These are phyloP conservation scores for Periplaneta americana DNA, from an alignment of 1,140 invertebrate genomes.

Conservation along the genomic window DNA sequence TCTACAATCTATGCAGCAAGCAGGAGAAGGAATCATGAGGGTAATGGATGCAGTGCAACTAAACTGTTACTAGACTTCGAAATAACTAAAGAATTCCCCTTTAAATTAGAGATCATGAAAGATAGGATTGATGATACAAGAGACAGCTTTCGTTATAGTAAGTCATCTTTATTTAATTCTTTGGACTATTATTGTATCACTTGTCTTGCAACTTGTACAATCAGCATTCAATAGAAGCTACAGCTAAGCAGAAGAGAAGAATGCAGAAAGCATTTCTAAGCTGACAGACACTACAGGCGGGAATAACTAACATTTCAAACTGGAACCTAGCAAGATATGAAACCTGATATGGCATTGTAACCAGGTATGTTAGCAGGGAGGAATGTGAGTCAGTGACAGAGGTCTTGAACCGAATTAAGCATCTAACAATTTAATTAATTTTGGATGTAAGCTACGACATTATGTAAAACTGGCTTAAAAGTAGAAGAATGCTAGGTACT, in stretches of 20 bases:
- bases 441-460: no score
- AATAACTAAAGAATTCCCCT: no score
- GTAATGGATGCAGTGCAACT: background rate
- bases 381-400: background rate
- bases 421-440: no score
- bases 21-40: background rate
- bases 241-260: background rate
- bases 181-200: background rate
- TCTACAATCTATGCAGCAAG: background rate
- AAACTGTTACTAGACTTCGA: no score
- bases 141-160: background rate
- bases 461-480: no score
- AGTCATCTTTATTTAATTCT: background rate
- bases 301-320: background rate
- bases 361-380: background rate
- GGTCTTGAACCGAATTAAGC: constrained; percentile 46
- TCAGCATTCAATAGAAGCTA: background rate
- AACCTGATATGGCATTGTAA: background rate
- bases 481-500: no score
- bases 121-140: background rate
- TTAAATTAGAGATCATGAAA: no score
- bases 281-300: background rate
- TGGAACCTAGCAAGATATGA: background rate
- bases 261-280: background rate
- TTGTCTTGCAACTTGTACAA: background rate